phyloP scores from a whole-genome alignment of 2,888 invertebrate species.

The Taphrorychus bicolor region DNA sequence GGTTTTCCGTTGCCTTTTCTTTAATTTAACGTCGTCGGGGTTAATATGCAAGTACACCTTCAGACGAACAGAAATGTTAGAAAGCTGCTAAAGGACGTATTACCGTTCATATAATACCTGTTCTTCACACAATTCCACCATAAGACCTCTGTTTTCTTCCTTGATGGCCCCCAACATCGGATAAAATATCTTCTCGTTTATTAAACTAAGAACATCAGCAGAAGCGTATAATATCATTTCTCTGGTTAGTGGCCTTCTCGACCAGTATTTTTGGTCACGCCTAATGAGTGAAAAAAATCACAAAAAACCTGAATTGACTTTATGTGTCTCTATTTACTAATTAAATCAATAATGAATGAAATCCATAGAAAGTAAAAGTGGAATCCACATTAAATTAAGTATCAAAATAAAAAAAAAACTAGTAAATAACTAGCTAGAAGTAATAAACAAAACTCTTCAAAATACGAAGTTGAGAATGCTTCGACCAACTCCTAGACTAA shows the following conservation, averaged over 20 bases:
- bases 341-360: too few relatives aligned
- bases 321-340: too few relatives aligned
- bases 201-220: conserved; percentile 85
- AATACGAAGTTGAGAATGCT: too few relatives aligned
- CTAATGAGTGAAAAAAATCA: too few relatives aligned
- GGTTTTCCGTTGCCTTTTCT: conserved; percentile 89
- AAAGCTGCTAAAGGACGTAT: not conserved
- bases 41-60: conserved; percentile 80
- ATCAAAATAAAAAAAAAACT: too few relatives aligned
- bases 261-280: conserved; percentile 86
- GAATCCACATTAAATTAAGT: too few relatives aligned
- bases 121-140: conserved; percentile 87
- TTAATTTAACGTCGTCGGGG: conserved; percentile 83
- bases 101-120: conserved; percentile 61
- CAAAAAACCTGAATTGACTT: too few relatives aligned
- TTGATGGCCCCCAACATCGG: conserved; percentile 75
- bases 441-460: too few relatives aligned
- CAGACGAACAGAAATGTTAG: conserved; percentile 14
- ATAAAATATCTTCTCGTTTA: conserved; percentile 84
- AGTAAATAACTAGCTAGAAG: too few relatives aligned
- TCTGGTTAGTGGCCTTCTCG: conserved; percentile 83
- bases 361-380: too few relatives aligned
- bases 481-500: not conserved
- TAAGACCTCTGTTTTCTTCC: conserved; percentile 73
- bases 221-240: conserved; percentile 93